Conservation (phyloP, 2,113 vertebrate species). For the Chaetodon trifascialis region DNA sequence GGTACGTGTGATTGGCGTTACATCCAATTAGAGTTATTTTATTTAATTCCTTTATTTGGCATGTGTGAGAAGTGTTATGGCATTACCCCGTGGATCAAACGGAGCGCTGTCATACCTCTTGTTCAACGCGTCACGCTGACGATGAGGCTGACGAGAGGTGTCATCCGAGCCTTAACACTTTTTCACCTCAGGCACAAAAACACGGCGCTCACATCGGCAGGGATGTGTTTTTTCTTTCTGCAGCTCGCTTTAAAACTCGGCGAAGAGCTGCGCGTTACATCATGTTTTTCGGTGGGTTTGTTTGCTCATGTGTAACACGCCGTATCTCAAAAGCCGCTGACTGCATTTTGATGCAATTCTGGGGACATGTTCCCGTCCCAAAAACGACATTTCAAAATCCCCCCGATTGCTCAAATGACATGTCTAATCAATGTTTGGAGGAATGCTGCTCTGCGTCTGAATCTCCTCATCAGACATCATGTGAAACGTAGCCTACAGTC, state of each 20-base stretch:
- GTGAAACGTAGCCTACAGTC: background rate
- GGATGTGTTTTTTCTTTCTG: background rate
- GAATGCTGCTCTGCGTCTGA: background rate
- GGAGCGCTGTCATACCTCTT: constrained; percentile 16
- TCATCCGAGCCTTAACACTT: background rate
- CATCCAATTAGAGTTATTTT: constrained; percentile 3
- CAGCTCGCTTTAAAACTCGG: background rate
- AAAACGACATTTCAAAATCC: background rate
- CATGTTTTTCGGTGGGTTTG: background rate
- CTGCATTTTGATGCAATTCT: background rate
- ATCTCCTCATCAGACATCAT: background rate
- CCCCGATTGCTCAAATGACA: background rate
- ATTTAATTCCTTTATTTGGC: background rate
- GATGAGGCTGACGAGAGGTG: constrained; percentile 4
- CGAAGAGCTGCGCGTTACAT: background rate
- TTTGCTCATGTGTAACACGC: background rate
- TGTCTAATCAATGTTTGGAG: background rate
- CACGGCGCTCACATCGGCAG: background rate
- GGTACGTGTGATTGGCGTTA: background rate
- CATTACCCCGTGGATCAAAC: constrained; percentile 19
- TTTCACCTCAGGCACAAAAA: constrained; percentile 14
- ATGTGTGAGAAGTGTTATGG: background rate
- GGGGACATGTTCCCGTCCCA: background rate
- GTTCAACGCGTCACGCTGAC: constrained; percentile 3
- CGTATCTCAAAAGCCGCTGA: background rate